Evolutionary conservation across 2,113 vertebrate species (phyloP).

Genomic region (Antechinus stuartii): DNA sequence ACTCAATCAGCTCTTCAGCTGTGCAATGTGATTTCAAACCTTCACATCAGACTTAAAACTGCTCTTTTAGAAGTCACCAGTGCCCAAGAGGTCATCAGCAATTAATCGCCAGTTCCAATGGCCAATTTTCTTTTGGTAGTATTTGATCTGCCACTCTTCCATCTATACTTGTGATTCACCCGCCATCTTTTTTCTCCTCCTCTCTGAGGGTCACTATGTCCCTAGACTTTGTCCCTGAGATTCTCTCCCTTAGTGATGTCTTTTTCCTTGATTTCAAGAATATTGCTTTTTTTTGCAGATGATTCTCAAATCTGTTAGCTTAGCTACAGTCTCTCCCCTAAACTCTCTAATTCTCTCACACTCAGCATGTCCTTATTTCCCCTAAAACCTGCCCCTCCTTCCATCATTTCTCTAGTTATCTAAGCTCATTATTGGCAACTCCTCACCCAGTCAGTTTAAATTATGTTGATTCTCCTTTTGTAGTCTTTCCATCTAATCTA

Average conservation of each 20-base stretch:
- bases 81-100: no score
- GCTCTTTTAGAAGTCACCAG: no score
- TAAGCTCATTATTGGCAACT: background rate
- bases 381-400: no score
- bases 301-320: background rate
- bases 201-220: background rate
- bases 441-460: background rate
- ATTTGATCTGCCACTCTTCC: background rate
- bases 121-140: no score
- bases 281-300: background rate
- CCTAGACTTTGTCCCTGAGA: background rate
- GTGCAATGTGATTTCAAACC: no score
- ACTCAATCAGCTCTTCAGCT: background rate
- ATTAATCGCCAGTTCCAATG: background rate
- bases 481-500: background rate
- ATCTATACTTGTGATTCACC: background rate
- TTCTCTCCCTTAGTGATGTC: background rate
- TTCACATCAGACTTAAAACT: no score
- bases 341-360: background rate
- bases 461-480: background rate
- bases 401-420: background rate
- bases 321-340: background rate
- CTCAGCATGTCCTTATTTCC: background rate
- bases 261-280: background rate
- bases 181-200: no score